Base-by-base conservation (phyloP, 1,140 invertebrate genomes). In the Drosophila pallidifrons region DNA sequence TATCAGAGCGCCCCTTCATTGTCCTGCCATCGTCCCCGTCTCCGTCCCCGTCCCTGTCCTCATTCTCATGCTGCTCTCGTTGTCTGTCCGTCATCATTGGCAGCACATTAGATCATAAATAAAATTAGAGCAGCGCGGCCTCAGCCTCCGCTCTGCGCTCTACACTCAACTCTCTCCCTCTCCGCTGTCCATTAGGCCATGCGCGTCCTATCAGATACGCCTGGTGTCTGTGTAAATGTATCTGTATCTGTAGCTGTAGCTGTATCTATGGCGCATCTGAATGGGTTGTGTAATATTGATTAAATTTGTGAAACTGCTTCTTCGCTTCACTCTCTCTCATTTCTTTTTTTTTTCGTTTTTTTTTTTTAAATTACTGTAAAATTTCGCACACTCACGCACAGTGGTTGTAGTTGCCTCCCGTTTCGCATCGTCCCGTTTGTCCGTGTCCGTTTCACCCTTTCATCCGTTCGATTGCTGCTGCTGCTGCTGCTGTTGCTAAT, bases 351-450 rank as follows among this genome's bases (percentile, higher is more conserved):
- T 20, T 1, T 90, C 82, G 77, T 75, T 74, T 52, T 64, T 65
- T 35, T 67, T 75, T 88, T 90, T 86, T 82, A 86, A 90, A 86
- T 90, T 90, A 91, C 86, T 89, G 86, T 90, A 90, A 89, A 89
- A 89, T 89, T 90, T 90, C 82, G 87, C 86, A 90, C 86, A 90
- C 87, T 91, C 86, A 89, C 85, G 70, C 75, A 76, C 10, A 64
- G 46, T 38, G 46, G 57, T 66, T 54, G 61, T 73, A 66, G 55
- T 64, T 45, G 70, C 38, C 71, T 60, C 55, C 30, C 8, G 13
- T 15, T 8, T 13, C 28, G 30, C 25, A 43, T 51, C 25, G 49
- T 52, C 41, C 6, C 28, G 43, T 16, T 20, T 51, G 57, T 66
- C 65, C 73, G 64, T 77, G 75, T 77, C 70, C 68, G 64, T 81